Percentiles rank a stretch among this genome's conserved stretches.
These are phyloP conservation scores for Salarias fasciatus DNA, from an alignment of 2,797 vertebrate species.

Conservation along the genomic window DNA sequence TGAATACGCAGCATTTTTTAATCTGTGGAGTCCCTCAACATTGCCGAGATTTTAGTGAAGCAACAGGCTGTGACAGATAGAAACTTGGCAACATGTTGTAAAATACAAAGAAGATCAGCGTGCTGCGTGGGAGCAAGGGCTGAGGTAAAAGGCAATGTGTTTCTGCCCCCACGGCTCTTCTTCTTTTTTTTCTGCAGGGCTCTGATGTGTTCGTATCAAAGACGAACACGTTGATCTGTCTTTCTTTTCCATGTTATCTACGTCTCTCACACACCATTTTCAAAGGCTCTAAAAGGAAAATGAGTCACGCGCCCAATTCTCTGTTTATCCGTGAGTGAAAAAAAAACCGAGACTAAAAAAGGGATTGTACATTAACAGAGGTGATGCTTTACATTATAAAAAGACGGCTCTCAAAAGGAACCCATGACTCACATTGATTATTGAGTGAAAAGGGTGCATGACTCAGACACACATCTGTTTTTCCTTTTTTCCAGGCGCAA, in stretches of 20 bases:
- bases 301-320: constrained; percentile 50
- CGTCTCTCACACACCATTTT: constrained; percentile 21
- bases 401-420: constrained; percentile 22
- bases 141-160: constrained; percentile 17
- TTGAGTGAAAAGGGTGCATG: constrained; percentile 47
- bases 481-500: constrained; percentile 9
- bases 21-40: constrained; percentile 9
- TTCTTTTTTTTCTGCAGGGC: constrained; percentile 7
- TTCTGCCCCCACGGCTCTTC: constrained; percentile 14
- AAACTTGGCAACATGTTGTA: constrained; percentile 14
- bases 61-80: constrained; percentile 15
- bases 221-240: constrained; percentile 35
- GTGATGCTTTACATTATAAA: too few relatives aligned
- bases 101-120: constrained; percentile 7
- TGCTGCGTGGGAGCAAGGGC: constrained; percentile 13
- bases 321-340: constrained; percentile 10
- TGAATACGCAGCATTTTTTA: background rate
- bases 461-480: constrained; percentile 37
- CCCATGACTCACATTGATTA: constrained; percentile 53
- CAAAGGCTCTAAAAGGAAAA: constrained; percentile 16
- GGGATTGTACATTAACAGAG: background rate
- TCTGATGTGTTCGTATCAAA: constrained; percentile 52
- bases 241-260: constrained; percentile 50
- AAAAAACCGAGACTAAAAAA: constrained; percentile 10
- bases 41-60: constrained; percentile 7